Evolutionary conservation across 2,797 vertebrate species (phyloP).

Genomic region (Todus mexicanus): DNA sequence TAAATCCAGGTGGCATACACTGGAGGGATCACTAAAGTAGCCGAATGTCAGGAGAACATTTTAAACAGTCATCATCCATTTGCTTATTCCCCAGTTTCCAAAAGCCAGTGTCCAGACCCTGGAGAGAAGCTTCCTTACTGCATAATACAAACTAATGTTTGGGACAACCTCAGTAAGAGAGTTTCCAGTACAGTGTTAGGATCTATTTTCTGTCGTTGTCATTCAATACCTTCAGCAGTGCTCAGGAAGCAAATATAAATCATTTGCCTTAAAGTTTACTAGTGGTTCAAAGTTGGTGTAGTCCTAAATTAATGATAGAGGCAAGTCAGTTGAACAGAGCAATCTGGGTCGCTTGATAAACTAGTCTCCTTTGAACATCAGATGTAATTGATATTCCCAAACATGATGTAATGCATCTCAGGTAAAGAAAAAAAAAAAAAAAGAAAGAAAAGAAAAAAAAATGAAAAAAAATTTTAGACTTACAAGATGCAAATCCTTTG

Average conservation of each 20-base stretch:
- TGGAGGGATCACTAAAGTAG: background rate
- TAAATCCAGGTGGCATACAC: background rate
- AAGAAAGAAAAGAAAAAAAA: background rate
- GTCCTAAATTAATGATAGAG: background rate
- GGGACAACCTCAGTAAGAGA: background rate
- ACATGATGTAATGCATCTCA: background rate
- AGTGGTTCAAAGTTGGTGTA: background rate
- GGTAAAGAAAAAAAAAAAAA: background rate
- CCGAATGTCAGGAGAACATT: background rate
- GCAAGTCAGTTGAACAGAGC: background rate
- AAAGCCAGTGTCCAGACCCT: background rate
- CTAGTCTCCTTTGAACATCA: background rate
- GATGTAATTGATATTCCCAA: background rate
- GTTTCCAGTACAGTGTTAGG: background rate
- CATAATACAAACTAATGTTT: background rate
- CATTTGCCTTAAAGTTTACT: background rate
- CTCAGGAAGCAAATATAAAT: background rate
- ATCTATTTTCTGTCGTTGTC: background rate
- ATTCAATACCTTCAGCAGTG: background rate
- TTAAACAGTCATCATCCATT: background rate
- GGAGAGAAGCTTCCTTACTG: background rate
- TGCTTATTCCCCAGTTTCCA: background rate
- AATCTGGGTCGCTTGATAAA: background rate
- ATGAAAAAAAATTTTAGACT: background rate
- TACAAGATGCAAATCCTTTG: background rate